These are phyloP conservation scores for Xenopus borealis DNA, from an alignment of 2,113 vertebrate species.

Conservation along the genomic window DNA sequence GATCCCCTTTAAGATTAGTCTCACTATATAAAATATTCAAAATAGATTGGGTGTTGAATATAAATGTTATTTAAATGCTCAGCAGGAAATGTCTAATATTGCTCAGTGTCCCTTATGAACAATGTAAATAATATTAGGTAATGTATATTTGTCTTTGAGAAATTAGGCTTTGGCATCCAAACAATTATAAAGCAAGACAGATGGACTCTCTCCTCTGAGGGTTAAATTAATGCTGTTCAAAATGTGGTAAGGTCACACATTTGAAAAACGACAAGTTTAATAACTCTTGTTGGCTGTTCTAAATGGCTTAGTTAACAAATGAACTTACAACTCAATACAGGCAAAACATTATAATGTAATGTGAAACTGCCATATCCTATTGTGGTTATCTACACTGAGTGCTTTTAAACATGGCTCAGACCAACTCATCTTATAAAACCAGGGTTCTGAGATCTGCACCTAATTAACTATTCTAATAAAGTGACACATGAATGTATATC, in stretches of 20 bases:
- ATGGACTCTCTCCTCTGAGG: conserved; percentile 17
- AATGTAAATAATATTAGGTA: conserved; percentile 23
- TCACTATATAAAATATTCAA: too few relatives aligned
- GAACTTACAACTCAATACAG: background rate
- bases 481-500: background rate
- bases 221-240: conserved; percentile 22
- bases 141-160: conserved; percentile 36
- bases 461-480: background rate
- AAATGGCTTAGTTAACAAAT: background rate
- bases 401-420: background rate
- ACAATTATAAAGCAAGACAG: conserved; percentile 28
- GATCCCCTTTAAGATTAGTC: too few relatives aligned
- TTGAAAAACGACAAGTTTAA: conserved; percentile 4
- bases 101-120: conserved; percentile 12
- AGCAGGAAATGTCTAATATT: conserved; percentile 18
- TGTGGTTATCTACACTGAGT: background rate
- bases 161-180: conserved; percentile 3
- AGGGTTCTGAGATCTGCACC: background rate
- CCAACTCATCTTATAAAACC: background rate
- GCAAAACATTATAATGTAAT: background rate
- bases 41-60: background rate
- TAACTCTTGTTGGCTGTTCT: background rate
- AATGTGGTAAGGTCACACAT: conserved; percentile 1
- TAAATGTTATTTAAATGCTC: background rate
- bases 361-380: background rate